phyloP scores from a whole-genome alignment of 1,140 invertebrate species.

The Forficula auricularia region DNA sequence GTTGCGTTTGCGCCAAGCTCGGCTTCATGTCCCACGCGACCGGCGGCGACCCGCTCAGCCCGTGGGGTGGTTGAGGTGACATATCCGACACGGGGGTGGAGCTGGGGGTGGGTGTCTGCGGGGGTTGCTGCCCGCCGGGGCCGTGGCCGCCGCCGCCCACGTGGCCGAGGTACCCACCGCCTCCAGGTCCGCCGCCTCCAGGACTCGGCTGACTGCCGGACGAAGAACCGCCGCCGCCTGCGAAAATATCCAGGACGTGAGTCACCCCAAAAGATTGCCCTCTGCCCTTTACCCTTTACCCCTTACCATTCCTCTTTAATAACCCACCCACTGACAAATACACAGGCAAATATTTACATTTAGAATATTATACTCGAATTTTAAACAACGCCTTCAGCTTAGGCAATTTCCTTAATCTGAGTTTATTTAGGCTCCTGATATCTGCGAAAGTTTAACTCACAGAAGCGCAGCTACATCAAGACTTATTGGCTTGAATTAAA shows the following conservation, averaged over 20 bases:
- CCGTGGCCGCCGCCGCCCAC: constrained; percentile 12
- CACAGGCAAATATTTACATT: too few species aligned
- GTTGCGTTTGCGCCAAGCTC: constrained; percentile 6
- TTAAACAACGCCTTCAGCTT: too few species aligned
- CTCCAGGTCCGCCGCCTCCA: constrained; percentile 16
- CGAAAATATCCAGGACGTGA: constrained; percentile 2
- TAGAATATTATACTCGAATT: too few species aligned
- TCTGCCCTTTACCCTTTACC: too few species aligned
- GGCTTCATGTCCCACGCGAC: constrained; percentile 54
- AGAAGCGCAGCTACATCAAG: too few species aligned
- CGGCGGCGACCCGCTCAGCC: constrained; percentile 34
- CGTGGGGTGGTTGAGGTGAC: constrained; percentile 35
- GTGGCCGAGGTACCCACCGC: constrained; percentile 12
- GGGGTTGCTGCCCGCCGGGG: constrained; percentile 8
- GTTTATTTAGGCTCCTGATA: too few species aligned
- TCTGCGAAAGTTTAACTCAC: too few species aligned
- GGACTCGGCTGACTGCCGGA: constrained; percentile 21
- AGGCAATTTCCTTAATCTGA: too few species aligned
- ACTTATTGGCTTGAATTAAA: too few species aligned
- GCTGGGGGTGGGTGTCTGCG: constrained; percentile 23
- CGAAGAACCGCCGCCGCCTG: constrained; percentile 18
- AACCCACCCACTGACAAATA: too few species aligned
- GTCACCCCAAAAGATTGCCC: too few species aligned
- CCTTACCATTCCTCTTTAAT: too few species aligned
- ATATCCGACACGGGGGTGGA: constrained; percentile 37